Conservation (phyloP, 2,113 vertebrate genomes). For the Bagarius yarrelli region DNA sequence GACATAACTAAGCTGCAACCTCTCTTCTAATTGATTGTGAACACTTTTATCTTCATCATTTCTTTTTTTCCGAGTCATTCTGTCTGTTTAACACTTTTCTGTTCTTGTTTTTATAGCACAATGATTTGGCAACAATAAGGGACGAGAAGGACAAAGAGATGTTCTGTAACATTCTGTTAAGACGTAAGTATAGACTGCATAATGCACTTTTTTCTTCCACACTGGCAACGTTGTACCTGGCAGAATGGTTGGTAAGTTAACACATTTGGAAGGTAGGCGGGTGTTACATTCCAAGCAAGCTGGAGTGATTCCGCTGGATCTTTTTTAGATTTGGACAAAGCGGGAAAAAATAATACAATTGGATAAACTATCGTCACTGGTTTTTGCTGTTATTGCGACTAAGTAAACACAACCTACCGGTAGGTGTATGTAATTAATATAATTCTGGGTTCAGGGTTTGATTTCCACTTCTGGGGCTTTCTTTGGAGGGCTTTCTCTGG, state of each 20-base stretch:
- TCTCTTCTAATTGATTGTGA: background rate
- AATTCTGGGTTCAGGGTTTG: no score
- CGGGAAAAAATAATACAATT: background rate
- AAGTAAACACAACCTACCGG: no score
- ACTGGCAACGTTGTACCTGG: conserved; percentile 1
- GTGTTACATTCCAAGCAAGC: conserved; percentile 5
- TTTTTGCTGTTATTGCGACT: no score
- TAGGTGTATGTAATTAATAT: no score
- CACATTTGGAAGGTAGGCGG: conserved; percentile 9
- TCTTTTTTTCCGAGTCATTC: background rate
- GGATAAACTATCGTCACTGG: background rate
- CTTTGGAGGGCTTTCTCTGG: no score
- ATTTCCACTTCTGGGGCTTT: no score
- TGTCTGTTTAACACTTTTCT: background rate
- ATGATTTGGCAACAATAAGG: background rate
- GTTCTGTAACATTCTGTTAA: background rate
- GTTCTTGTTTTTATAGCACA: background rate
- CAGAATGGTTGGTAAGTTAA: background rate
- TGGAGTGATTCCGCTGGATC: background rate
- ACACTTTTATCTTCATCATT: background rate
- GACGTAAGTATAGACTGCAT: background rate
- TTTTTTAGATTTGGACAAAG: background rate
- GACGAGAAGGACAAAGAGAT: background rate
- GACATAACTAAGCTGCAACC: no score
- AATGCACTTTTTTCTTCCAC: background rate